Conservation (phyloP, 2,113 vertebrate species). For the Lamprologus callipterus region DNA sequence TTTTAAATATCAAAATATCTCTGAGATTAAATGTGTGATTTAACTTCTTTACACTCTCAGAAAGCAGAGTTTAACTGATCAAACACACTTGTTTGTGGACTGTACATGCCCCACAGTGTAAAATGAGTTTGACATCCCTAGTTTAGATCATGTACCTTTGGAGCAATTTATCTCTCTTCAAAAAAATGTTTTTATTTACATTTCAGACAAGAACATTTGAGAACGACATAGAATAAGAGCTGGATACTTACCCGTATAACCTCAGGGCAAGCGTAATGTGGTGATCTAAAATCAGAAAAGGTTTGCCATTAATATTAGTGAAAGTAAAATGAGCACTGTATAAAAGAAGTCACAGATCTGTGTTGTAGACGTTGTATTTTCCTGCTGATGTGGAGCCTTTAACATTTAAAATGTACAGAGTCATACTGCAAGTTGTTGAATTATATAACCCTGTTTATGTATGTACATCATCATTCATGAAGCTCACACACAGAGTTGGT, state of each 20-base stretch:
- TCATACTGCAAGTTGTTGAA: background rate
- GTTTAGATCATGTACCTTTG: background rate
- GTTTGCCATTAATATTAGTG: background rate
- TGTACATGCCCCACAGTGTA: background rate
- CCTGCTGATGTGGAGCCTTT: background rate
- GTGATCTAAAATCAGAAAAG: slow-evolving; percentile 67
- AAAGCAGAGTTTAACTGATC: background rate
- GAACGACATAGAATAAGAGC: background rate
- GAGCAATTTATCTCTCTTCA: background rate
- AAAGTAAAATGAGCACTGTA: background rate
- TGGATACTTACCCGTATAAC: slow-evolving; percentile 82
- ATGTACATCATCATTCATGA: background rate
- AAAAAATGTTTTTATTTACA: background rate
- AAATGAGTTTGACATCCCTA: background rate
- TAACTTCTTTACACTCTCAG: background rate
- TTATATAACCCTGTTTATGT: background rate
- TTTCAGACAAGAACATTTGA: background rate
- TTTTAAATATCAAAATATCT: background rate
- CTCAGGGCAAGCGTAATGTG: slow-evolving; percentile 90
- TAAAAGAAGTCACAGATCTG: background rate
- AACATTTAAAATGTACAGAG: background rate
- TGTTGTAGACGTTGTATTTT: background rate
- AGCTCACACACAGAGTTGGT: background rate
- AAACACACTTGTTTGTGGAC: background rate
- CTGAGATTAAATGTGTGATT: background rate